Base-by-base conservation (phyloP, 2,113 vertebrate genomes). In the Paratilapia polleni region DNA sequence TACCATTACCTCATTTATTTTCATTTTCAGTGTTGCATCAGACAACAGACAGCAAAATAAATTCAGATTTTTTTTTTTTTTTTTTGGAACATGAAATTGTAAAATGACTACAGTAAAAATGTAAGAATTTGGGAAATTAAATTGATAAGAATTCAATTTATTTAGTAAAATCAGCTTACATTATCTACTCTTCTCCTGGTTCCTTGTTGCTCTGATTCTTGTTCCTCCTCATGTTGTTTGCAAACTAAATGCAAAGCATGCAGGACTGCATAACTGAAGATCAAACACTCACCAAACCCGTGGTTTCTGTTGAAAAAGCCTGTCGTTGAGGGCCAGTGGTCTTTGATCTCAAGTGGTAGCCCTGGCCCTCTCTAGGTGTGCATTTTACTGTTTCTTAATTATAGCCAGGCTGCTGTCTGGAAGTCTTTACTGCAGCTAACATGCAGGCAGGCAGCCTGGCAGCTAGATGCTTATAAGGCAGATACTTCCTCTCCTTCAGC, bases 371-470 rank as follows among this genome's bases (percentile, higher is more conserved):
- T 8, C 86, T 93, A 92, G 93, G 91, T 94, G 92, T 93, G 84
- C 89, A 82, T 94, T 96, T 95, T 92, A 92, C 93, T 92, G 93
- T 75, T 38, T 91, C 90, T 88, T 95, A 94, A 95, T 96, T 95
- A 95, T 81, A 94, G 93, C 86, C 90, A 88, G 89, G 80, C 84
- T 89, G 88, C 88, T 88, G 93, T 94, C 88, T 95, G 93, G 88
- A 93, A 94, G 81, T 73, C 90, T 94, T 96, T 91, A 91, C 87
- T 70, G 88, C 86, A 88, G 76, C 76, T 68, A 79, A 66, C 82
- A 79, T 73, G 81, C 85, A 60, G 36, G 56, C 80, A 81, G 79
- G 41, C 82, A 31, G 87, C 24, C 66, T 82, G 73, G 68, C 79
- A 80, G 78, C 87, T 87, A 74, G 38, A 83, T 80, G 87, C 89